Evolutionary conservation across 2,888 invertebrate genomes (phyloP).

Genomic region (Tillus elongatus): DNA sequence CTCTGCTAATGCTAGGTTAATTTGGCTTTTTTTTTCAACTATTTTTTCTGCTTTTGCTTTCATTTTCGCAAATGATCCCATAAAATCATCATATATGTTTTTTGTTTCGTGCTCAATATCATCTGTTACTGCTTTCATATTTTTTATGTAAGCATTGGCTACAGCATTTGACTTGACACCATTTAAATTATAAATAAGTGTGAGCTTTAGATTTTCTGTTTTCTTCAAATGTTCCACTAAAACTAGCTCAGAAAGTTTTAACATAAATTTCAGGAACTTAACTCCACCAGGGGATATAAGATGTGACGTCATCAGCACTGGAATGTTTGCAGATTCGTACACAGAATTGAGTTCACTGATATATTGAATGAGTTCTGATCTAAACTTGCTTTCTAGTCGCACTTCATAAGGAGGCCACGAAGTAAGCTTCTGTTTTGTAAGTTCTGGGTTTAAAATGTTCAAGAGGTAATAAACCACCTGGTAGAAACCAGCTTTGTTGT

Average conservation of each 20-base stretch:
- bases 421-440: conserved; percentile 29
- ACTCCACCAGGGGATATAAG: conserved; percentile 36
- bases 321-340: conserved; percentile 33
- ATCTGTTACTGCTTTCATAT: conserved; percentile 20
- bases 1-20: conserved; percentile 19
- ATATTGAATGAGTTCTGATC: conserved; percentile 32
- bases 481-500: conserved; percentile 35
- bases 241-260: conserved; percentile 35
- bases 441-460: conserved; percentile 28
- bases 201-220: conserved; percentile 16
- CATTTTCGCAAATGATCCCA: conserved; percentile 16
- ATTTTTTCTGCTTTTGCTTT: conserved; percentile 21
- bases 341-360: conserved; percentile 30
- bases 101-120: conserved; percentile 21
- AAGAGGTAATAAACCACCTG: conserved; percentile 35
- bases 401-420: conserved; percentile 32
- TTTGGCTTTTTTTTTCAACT: conserved; percentile 17
- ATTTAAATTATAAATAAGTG: conserved; percentile 16
- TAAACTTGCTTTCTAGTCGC: conserved; percentile 32
- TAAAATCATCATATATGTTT: conserved; percentile 19
- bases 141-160: conserved; percentile 18
- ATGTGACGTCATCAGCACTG: conserved; percentile 33
- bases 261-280: conserved; percentile 33
- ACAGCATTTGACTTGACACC: conserved; percentile 12
- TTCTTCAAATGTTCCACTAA: conserved; percentile 27